Conservation (phyloP, 2,113 vertebrate genomes). For the Nycticorax nycticorax region DNA sequence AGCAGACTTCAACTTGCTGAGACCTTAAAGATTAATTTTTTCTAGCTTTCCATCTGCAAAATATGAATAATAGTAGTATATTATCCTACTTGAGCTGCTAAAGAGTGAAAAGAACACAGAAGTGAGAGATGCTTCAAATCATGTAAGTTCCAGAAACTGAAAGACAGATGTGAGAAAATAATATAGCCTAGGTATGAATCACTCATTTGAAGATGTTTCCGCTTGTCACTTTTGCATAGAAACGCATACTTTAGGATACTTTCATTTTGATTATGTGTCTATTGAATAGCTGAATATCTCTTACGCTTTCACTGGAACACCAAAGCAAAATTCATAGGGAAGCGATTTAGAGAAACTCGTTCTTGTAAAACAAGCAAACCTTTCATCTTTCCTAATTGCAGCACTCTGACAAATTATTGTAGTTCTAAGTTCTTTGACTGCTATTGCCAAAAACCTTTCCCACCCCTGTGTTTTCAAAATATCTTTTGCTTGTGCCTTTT, state of each 20-base stretch:
- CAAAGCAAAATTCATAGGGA: not conserved
- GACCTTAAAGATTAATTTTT: not conserved
- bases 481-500: conserved; percentile 27
- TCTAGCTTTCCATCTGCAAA: not conserved
- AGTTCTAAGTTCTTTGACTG: not conserved
- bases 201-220: not conserved
- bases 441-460: not conserved
- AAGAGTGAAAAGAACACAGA: not conserved
- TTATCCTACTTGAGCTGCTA: not conserved
- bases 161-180: not conserved
- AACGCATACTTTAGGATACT: not conserved
- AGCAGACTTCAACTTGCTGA: not conserved
- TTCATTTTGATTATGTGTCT: not conserved
- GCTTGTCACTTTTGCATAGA: not conserved
- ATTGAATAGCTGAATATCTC: not conserved
- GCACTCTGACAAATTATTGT: not conserved
- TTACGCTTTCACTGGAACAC: not conserved
- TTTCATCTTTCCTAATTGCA: not conserved
- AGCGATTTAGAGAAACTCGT: not conserved
- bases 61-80: not conserved
- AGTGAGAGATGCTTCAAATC: not conserved
- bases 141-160: not conserved
- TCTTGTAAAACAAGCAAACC: not conserved
- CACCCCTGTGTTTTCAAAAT: not conserved
- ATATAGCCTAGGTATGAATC: not conserved